These are phyloP conservation scores for Lasius fuliginosus DNA, from an alignment of 2,888 invertebrate species.

Conservation along the genomic window DNA sequence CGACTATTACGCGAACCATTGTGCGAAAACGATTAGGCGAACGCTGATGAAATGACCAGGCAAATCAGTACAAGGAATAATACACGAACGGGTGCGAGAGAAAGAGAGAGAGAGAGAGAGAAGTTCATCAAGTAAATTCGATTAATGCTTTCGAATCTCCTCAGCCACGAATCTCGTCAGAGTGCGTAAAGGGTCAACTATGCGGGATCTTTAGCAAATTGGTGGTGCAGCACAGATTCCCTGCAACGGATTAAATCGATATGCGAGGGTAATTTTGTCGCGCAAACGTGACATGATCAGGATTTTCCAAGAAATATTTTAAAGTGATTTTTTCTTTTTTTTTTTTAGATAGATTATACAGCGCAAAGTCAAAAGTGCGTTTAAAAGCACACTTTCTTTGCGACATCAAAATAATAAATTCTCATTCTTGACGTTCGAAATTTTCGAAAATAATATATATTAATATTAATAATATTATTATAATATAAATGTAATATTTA, in stretches of 20 bases:
- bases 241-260: not conserved
- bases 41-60: constrained; percentile 34
- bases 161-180: constrained; percentile 34
- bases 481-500: not conserved
- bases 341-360: not conserved
- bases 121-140: constrained; percentile 39
- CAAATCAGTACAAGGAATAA: not conserved
- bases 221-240: not conserved
- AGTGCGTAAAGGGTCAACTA: constrained; percentile 33
- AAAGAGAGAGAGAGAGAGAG: not conserved
- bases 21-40: constrained; percentile 51
- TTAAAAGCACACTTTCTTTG: not conserved
- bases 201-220: constrained; percentile 4
- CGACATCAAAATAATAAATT: not conserved
- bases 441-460: not conserved
- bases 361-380: not conserved
- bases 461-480: too few species aligned
- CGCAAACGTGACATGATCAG: not conserved
- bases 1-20: constrained; percentile 42
- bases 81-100: not conserved
- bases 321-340: not conserved
- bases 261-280: not conserved
- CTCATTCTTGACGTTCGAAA: not conserved
- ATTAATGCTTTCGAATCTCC: constrained; percentile 47
- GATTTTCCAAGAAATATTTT: not conserved